Evolutionary conservation across 2,888 invertebrate genomes (phyloP).

Genomic region (Coremacera marginata): DNA sequence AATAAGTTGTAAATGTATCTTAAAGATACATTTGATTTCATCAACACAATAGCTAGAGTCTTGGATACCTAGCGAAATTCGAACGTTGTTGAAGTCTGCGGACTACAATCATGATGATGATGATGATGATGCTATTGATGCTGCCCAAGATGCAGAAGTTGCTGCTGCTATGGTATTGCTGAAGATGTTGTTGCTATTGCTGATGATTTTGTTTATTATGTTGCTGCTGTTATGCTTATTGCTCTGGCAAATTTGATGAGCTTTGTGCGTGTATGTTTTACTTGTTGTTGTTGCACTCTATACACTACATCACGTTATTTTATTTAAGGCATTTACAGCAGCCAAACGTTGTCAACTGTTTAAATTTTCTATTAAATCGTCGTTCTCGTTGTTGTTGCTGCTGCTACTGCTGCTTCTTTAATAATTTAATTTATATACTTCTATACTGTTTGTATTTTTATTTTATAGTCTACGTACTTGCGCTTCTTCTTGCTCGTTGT

Average conservation of each 20-base stretch:
- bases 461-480: neutral
- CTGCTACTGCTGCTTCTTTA: constrained; percentile 30
- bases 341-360: neutral
- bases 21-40: constrained; percentile 3
- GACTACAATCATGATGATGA: too few relatives aligned
- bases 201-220: neutral
- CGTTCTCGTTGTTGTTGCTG: constrained; percentile 34
- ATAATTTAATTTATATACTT: constrained; percentile 16
- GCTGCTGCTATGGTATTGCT: neutral
- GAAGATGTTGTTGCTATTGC: neutral
- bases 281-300: constrained; percentile 2
- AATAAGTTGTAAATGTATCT: neutral
- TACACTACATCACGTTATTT: neutral
- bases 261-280: constrained; percentile 7
- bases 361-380: constrained; percentile 27
- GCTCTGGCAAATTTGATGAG: neutral
- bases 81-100: too few relatives aligned
- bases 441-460: neutral
- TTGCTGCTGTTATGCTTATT: neutral
- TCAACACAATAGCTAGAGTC: neutral
- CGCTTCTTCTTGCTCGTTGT: neutral
- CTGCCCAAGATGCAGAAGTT: neutral
- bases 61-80: too few relatives aligned
- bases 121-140: too few relatives aligned
- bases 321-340: constrained; percentile 6